Base-by-base conservation (phyloP, 2,888 invertebrate genomes). In the Pristionchus exspectatus region DNA sequence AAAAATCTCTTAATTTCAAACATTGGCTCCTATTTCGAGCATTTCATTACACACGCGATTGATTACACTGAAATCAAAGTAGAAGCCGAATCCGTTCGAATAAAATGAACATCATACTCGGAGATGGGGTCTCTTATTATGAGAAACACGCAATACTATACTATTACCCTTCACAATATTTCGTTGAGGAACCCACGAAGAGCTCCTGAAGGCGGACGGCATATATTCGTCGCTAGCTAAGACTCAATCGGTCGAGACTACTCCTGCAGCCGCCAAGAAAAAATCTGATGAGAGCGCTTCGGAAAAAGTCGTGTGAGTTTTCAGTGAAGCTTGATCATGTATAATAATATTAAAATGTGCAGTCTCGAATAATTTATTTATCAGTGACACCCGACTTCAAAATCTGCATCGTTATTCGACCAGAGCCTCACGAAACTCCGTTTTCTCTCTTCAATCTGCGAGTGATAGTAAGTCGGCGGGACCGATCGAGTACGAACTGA, bases 121-220 rank as follows among this genome's bases (percentile, higher is more conserved):
- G 7, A 50, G 44, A 50, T 1, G 44, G 44, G 12, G 44, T 50
- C 44, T 50, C 44, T 50, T 50, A 9, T 50, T 50, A 9, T 9
- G 44, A 50, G 44, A 50, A 50, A 10, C 9, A 50, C 44, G 44
- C 44, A 50, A 50, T 7, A 50, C 5, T 12, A 54, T 54, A 14
- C 24, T 18, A 18, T 59, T 18, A 9, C 4, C 59, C 5, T 59
- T 59, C 24, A 59, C 18, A 59, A 59, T 10, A 63, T 63, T 24
- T 63, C 10, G n/a, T 91, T 44, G n/a, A 59, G 93, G 93, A 38
- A 92, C 90, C n/a, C 93, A 93, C 74, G 91, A 92, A 44, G 92
- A 93, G 44, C 87, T 93, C 16, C 91, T 93, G 30, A 90, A 89
- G 18, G 77, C 87, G 3, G 92, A 92, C 12, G 93, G 93, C 44